Base-by-base conservation (phyloP, 2,113 vertebrate species). In the Sialia sialis region DNA sequence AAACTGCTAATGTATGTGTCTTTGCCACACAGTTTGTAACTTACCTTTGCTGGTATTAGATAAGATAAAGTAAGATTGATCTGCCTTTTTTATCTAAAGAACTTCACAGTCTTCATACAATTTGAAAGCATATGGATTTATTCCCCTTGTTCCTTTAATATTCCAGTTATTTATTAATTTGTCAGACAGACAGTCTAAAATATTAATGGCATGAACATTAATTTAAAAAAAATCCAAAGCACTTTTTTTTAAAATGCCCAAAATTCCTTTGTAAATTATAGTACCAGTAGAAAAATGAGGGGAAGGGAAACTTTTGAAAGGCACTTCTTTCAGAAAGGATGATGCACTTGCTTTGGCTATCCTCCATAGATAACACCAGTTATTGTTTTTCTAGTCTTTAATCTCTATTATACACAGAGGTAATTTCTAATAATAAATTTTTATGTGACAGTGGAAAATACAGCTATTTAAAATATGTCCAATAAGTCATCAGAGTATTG, bases 51-150 rank as follows among this genome's bases (percentile, higher is more conserved):
- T 77, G 12, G 32, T 89, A 13, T 44, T 94, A 85, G 68, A 78
- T 83, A 83, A 72, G 84, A 91, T 81, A 91, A 92, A 94, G 39
- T 83, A 92, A 94, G 60, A 94, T 44, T 90, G 64, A 91, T 91
- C 68, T 92, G 22, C 6, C 49, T 59, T 83, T 94, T 84, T 86
- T 4, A 25, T 56, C 4, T 72, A 43, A 60, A 81, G 58, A 46
- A 54, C 30, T 87, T 92, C 69, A 70, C n/a, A 74, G 39, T 30
- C 25, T 32, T 86, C 60, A 52, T 69, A 21, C 26, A 72, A 52
- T 64, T 94, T 83, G 70, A 95, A 95, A 87, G 29, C 20, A 38
- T 75, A 54, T 6, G 22, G 55, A 64, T 32, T 86, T 84, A 83
- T 87, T 68, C 19, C 10, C 12, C 26, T 72, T 58, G 6, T 78